phyloP scores from a whole-genome alignment of 2,797 vertebrate genomes.

The Ispidina picta region DNA sequence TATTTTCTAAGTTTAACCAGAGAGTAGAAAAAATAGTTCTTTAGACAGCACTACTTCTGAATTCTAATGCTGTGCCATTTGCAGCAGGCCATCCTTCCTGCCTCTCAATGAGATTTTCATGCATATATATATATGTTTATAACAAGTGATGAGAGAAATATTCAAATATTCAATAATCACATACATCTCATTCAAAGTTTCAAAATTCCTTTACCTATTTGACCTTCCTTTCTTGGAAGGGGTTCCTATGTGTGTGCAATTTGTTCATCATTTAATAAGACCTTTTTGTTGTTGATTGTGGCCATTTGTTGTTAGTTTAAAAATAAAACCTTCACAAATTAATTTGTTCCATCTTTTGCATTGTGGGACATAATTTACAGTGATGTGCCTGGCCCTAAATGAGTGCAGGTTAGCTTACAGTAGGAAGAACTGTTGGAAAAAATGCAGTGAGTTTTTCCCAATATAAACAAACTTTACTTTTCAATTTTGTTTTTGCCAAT shows the following conservation, averaged over 20 bases:
- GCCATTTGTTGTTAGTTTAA: conserved; percentile 13
- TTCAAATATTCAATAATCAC: conserved; percentile 33
- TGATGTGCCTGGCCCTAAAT: conserved; percentile 4
- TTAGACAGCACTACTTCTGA: conserved; percentile 15
- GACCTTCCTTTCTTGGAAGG: conserved; percentile 35
- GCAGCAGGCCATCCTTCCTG: conserved; percentile 48
- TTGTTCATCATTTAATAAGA: conserved; percentile 22
- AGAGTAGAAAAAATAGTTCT: conserved; percentile 37
- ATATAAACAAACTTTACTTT: conserved; percentile 35
- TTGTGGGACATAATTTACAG: conserved; percentile 34
- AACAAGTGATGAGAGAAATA: conserved; percentile 49
- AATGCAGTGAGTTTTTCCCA: neutral
- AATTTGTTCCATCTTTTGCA: conserved; percentile 31
- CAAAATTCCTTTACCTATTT: conserved; percentile 29
- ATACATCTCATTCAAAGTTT: neutral
- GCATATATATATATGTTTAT: conserved; percentile 16
- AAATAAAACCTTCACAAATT: conserved; percentile 27
- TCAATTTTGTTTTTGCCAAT: conserved; percentile 6
- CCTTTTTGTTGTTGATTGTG: conserved; percentile 22
- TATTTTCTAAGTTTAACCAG: conserved; percentile 14
- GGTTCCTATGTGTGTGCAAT: neutral
- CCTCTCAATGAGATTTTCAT: conserved; percentile 39
- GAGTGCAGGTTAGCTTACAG: conserved; percentile 42
- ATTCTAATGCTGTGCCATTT: conserved; percentile 17
- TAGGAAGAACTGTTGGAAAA: conserved; percentile 43